These are phyloP conservation scores for Drosophila peninsularis DNA, from an alignment of 2,888 invertebrate genomes.

Conservation along the genomic window DNA sequence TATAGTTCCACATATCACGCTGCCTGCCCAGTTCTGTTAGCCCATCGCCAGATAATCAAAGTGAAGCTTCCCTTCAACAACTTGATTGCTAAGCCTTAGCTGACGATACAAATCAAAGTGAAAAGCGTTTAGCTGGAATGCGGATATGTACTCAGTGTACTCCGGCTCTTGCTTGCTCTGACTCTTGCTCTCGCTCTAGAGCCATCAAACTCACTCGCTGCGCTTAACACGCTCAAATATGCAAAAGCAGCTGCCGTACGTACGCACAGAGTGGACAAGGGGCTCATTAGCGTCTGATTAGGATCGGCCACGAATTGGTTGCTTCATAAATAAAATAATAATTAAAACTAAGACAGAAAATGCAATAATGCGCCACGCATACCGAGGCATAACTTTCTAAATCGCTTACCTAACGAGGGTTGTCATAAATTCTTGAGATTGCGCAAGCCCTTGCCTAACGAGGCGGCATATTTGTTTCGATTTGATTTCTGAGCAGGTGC, in stretches of 20 bases:
- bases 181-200: neutral
- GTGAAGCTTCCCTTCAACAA: neutral
- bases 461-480: slow-evolving; percentile 52
- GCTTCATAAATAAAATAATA: slow-evolving; percentile 3
- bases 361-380: neutral
- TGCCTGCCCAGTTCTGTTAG: no score
- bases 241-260: neutral
- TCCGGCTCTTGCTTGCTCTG: neutral
- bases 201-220: neutral
- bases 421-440: slow-evolving; percentile 71
- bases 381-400: slow-evolving; percentile 23
- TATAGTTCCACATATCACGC: no score
- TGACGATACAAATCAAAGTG: neutral
- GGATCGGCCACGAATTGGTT: neutral
- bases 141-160: neutral
- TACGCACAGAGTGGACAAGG: neutral
- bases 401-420: slow-evolving; percentile 21
- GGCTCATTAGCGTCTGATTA: neutral
- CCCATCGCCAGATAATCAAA: neutral
- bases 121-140: slow-evolving; percentile 3
- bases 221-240: slow-evolving; percentile 1
- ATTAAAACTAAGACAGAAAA: slow-evolving; percentile 3
- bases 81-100: neutral
- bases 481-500: slow-evolving; percentile 48
- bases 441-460: slow-evolving; percentile 57